Evolutionary conservation across 2,888 invertebrate genomes (phyloP), one percentile per base, ranked within the genome.

Genomic region (Amorpha juglandis): DNA sequence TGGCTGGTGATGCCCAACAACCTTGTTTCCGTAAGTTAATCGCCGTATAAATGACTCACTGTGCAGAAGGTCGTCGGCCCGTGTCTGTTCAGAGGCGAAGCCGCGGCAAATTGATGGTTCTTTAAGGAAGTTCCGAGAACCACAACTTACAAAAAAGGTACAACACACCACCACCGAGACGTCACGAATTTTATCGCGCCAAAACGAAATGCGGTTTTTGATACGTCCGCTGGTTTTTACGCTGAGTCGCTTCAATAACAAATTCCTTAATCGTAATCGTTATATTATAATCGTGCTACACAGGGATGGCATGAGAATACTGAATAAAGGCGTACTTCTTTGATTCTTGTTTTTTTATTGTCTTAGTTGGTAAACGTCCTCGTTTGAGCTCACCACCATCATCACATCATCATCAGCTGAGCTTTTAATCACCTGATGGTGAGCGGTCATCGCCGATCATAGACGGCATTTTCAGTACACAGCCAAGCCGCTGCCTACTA

Each of bases 101-200:
- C 81, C 82, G 80, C 80, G 70, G 75, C 78, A 81, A 84, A 84
- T 83, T 80, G 80, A 72, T 73, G 78, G 74, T 78, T 79, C 79
- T 80, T 78, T 77, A 79, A 81, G 82, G 82, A 84, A 82, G 79
- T 83, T 83, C 81, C 71, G 72, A 83, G 84, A 86, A 84, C 73
- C 78, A 73, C 76, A 75, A 76, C 71, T 70, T 71, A 76, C 73
- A 79, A 83, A 83, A 81, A 82, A 79, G 66, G 63, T 73, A 71
- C 74, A 72, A 70, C 75, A 75, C 71, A 74, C 74, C 68, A 74
- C 76, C 70, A 73, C 73, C 74, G 72, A 76, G 62, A 64, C 64
- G 62, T 80, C 79, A 81, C 79, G 78, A 77, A 70, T 74, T 73
- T 74, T 75, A 79, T 80, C 79, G 76, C 71, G 68, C 75, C 71